These are phyloP conservation scores for Sesamia nonagrioides DNA, from an alignment of 1,140 invertebrate species.

Conservation along the genomic window DNA sequence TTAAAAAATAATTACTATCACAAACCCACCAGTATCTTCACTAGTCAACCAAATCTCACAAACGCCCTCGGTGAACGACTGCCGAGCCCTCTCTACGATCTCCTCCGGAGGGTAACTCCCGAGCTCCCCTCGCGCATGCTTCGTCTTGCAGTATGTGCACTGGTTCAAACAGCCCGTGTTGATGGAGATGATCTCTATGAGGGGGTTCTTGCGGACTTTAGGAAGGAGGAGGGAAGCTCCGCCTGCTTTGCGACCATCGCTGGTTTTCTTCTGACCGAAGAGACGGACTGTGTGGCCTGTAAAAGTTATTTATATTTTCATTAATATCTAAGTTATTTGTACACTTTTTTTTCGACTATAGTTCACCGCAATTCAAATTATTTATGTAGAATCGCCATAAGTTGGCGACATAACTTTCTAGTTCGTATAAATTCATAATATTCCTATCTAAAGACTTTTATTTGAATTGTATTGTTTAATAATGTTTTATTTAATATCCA, in stretches of 20 bases:
- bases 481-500: too few species aligned
- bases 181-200: slow-evolving; percentile 99
- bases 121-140: slow-evolving; percentile 98
- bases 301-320: slow-evolving; percentile 12
- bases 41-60: slow-evolving; percentile 99
- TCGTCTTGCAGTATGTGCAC: slow-evolving; percentile 99
- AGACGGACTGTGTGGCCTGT: slow-evolving; percentile 93
- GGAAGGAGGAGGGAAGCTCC: slow-evolving; percentile 96
- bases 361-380: too few species aligned
- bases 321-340: not conserved
- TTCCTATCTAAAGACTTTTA: too few species aligned
- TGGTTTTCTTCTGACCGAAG: slow-evolving; percentile 95
- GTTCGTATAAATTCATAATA: too few species aligned
- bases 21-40: slow-evolving; percentile 94
- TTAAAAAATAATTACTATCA: not conserved
- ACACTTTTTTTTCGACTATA: too few species aligned
- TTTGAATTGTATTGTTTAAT: too few species aligned
- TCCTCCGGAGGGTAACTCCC: slow-evolving; percentile 97
- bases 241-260: slow-evolving; percentile 93
- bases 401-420: too few species aligned
- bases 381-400: too few species aligned
- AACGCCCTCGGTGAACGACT: slow-evolving; percentile 97
- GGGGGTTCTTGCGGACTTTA: slow-evolving; percentile 97
- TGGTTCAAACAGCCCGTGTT: slow-evolving; percentile 99
- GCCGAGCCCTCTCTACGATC: slow-evolving; percentile 92